Evolutionary conservation across 2,113 vertebrate species (phyloP).

Genomic region (Melanostigma gelatinosum): DNA sequence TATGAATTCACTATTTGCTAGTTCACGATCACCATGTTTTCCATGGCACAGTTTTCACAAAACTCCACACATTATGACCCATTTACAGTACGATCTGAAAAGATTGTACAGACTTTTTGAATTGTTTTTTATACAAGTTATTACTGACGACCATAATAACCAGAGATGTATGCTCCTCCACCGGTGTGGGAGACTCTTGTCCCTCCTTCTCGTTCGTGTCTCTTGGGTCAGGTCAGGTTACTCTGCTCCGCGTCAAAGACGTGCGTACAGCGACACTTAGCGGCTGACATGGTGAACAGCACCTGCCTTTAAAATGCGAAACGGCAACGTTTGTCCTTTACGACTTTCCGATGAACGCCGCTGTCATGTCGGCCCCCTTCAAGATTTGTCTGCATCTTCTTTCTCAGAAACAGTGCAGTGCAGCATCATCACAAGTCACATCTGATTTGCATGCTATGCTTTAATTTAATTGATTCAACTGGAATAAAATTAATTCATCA

Average conservation of each 20-base stretch:
- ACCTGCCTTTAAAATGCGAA: not conserved
- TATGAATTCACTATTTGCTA: too few species aligned
- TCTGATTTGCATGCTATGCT: not conserved
- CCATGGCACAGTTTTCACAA: too few species aligned
- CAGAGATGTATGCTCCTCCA: not conserved
- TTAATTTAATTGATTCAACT: not conserved
- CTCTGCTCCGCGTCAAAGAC: not conserved
- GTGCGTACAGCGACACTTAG: slow-evolving; percentile 24
- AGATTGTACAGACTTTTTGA: too few species aligned
- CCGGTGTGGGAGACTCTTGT: not conserved
- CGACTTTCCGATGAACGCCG: slow-evolving; percentile 18
- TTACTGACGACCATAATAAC: not conserved
- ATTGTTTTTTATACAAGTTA: not conserved
- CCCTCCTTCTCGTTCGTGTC: not conserved
- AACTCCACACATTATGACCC: too few species aligned
- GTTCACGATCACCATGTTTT: too few species aligned
- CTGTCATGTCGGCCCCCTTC: slow-evolving; percentile 69
- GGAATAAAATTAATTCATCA: too few species aligned
- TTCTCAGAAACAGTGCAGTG: too few species aligned
- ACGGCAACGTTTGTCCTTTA: slow-evolving; percentile 48
- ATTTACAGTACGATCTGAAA: not conserved
- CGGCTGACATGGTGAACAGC: slow-evolving; percentile 2
- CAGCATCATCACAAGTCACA: not conserved
- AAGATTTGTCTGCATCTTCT: too few species aligned
- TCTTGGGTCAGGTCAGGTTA: not conserved